Evolutionary conservation across 2,113 vertebrate species (phyloP).

Genomic region (Boulengeromyrus knoepffleri): DNA sequence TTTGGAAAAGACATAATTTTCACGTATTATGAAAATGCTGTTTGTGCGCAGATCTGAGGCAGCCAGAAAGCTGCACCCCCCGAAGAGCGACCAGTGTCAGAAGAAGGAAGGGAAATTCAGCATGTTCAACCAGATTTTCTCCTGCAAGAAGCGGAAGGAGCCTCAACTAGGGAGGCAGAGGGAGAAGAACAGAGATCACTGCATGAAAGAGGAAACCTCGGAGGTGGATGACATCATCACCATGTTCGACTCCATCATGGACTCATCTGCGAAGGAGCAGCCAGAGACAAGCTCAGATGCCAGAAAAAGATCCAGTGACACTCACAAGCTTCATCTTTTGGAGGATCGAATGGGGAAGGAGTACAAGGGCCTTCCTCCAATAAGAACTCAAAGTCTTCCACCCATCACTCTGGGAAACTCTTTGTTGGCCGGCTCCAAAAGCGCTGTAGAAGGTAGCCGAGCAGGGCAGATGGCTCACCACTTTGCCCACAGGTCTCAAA

Average conservation of each 20-base stretch:
- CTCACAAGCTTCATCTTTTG: conserved; percentile 49
- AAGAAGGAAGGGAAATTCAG: conserved; percentile 71
- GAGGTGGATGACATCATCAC: conserved; percentile 81
- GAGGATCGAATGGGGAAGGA: conserved; percentile 53
- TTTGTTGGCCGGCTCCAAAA: conserved; percentile 54
- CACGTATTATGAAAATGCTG: neutral
- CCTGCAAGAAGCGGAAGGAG: conserved; percentile 70
- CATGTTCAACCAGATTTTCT: conserved; percentile 73
- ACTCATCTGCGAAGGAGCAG: conserved; percentile 55
- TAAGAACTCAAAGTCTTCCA: conserved; percentile 71
- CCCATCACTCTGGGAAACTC: conserved; percentile 60
- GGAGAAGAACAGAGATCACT: conserved; percentile 44
- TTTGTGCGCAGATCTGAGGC: conserved; percentile 50
- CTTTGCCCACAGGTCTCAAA: conserved; percentile 60
- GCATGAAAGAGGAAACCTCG: conserved; percentile 56
- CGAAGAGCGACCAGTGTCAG: conserved; percentile 43
- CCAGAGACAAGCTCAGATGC: conserved; percentile 42
- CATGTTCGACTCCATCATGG: conserved; percentile 68
- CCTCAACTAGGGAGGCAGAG: conserved; percentile 47
- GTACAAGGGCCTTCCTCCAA: conserved; percentile 56
- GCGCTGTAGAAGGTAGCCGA: conserved; percentile 32
- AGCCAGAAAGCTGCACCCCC: conserved; percentile 42
- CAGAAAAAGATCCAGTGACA: conserved; percentile 52
- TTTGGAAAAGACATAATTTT: neutral
- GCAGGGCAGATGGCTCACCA: conserved; percentile 40